Evolutionary conservation across 1,140 invertebrate species (phyloP).

Genomic region (Neodiprion fabricii): DNA sequence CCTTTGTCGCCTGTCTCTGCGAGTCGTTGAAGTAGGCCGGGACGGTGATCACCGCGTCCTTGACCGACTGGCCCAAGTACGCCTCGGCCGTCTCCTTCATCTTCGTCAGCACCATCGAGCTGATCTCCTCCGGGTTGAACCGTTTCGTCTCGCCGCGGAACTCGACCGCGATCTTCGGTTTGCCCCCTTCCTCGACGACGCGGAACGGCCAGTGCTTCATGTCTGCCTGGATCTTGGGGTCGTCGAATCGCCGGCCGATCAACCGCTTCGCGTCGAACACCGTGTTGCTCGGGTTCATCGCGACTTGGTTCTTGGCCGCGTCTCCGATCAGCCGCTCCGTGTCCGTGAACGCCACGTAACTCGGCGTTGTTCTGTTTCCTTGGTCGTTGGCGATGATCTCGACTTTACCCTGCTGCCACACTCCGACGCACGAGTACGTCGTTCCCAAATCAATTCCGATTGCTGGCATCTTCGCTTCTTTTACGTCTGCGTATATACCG

Average conservation of each 20-base stretch:
- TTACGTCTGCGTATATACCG: slow-evolving; percentile 60
- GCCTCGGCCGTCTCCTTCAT: slow-evolving; percentile 69
- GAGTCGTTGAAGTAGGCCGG: slow-evolving; percentile 70
- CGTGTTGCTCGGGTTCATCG: slow-evolving; percentile 67
- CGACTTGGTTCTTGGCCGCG: slow-evolving; percentile 73
- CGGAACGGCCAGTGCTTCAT: slow-evolving; percentile 72
- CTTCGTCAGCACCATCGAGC: slow-evolving; percentile 70
- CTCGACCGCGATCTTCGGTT: slow-evolving; percentile 82
- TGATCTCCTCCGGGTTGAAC: slow-evolving; percentile 78
- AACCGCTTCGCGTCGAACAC: slow-evolving; percentile 67
- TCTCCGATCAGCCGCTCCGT: slow-evolving; percentile 77
- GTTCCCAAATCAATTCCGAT: slow-evolving; percentile 78
- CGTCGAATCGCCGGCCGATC: slow-evolving; percentile 75
- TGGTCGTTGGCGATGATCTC: slow-evolving; percentile 94
- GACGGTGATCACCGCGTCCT: slow-evolving; percentile 61
- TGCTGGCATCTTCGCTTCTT: slow-evolving; percentile 63
- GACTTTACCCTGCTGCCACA: slow-evolving; percentile 82
- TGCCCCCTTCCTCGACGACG: slow-evolving; percentile 73
- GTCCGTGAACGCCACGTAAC: slow-evolving; percentile 86
- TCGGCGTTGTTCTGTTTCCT: slow-evolving; percentile 90
- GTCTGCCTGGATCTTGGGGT: slow-evolving; percentile 77
- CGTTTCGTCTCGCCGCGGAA: slow-evolving; percentile 71
- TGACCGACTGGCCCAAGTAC: slow-evolving; percentile 49
- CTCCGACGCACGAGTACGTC: slow-evolving; percentile 79
- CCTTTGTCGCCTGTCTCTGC: slow-evolving; percentile 71